Percentiles rank a stretch among this genome's conserved stretches.
phyloP scores from a whole-genome alignment of 2,888 invertebrate species.

The Petrolisthes manimaculis region DNA sequence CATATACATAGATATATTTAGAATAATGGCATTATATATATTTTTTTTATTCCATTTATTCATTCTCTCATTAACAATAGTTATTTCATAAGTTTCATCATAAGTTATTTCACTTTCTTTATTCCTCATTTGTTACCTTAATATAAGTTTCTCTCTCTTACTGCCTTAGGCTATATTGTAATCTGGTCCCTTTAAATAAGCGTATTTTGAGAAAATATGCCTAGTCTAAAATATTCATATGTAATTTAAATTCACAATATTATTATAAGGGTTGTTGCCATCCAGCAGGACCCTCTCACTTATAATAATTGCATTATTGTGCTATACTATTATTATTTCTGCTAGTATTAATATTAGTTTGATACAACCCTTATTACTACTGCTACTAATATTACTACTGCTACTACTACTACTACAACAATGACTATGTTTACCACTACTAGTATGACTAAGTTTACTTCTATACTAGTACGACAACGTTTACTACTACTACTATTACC shows the following conservation, averaged over 20 bases:
- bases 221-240: background rate
- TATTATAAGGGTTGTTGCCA: background rate
- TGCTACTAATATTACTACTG: background rate
- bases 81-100: too few relatives aligned
- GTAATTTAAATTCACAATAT: background rate
- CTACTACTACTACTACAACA: background rate
- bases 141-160: too few relatives aligned
- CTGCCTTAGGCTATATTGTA: too few relatives aligned
- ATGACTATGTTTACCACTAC: background rate
- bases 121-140: too few relatives aligned
- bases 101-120: too few relatives aligned
- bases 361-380: background rate
- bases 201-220: too few relatives aligned
- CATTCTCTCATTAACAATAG: too few relatives aligned
- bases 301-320: slow-evolving; percentile 4
- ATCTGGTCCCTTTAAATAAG: too few relatives aligned
- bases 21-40: too few relatives aligned
- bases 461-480: background rate
- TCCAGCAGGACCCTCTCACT: background rate
- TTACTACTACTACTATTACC: background rate
- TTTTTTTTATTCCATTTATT: too few relatives aligned
- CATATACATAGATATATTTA: too few relatives aligned
- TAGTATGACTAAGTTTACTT: background rate
- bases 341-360: background rate
- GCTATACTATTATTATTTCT: background rate